Conservation (phyloP, 2,888 invertebrate species). For the Pycnomerus fuliginosus region DNA sequence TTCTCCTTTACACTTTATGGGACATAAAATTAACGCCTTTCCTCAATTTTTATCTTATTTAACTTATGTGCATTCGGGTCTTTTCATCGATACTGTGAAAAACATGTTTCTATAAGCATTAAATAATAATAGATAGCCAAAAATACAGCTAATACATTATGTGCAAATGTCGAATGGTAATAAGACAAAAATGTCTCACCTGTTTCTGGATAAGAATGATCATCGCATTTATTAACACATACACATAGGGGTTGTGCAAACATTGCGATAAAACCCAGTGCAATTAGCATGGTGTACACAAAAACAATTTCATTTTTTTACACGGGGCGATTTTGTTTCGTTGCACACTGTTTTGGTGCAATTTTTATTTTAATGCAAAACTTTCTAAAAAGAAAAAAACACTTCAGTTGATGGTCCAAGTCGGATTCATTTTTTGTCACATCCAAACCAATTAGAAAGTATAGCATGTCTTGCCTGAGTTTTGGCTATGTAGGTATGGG, state of each 20-base stretch:
- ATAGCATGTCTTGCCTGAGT: too few species aligned
- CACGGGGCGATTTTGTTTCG: conserved; percentile 24
- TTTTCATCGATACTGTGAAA: conserved; percentile 44
- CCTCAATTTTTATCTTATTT: conserved; percentile 31
- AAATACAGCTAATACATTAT: conserved; percentile 11
- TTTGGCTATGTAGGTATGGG: too few species aligned
- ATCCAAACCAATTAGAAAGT: too few species aligned
- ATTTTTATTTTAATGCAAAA: conserved; percentile 29
- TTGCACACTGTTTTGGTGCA: conserved; percentile 13
- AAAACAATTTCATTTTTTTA: conserved; percentile 30
- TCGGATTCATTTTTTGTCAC: too few species aligned
- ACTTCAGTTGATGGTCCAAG: too few species aligned
- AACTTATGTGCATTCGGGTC: conserved; percentile 23
- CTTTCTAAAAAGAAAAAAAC: conserved; percentile 45
- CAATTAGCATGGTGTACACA: conserved; percentile 23
- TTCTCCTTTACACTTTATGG: conserved; percentile 33
- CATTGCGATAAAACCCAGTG: conserved; percentile 34
- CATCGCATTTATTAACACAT: conserved; percentile 14
- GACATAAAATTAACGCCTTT: conserved; percentile 37
- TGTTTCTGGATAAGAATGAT: conserved; percentile 20
- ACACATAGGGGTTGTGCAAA: conserved; percentile 27
- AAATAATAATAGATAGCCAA: conserved; percentile 8
- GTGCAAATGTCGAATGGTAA: conserved; percentile 6
- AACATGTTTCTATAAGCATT: conserved; percentile 35
- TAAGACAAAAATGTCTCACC: conserved; percentile 28